Base-by-base conservation (phyloP, 2,797 vertebrate species). In the Carcharodon carcharias region DNA sequence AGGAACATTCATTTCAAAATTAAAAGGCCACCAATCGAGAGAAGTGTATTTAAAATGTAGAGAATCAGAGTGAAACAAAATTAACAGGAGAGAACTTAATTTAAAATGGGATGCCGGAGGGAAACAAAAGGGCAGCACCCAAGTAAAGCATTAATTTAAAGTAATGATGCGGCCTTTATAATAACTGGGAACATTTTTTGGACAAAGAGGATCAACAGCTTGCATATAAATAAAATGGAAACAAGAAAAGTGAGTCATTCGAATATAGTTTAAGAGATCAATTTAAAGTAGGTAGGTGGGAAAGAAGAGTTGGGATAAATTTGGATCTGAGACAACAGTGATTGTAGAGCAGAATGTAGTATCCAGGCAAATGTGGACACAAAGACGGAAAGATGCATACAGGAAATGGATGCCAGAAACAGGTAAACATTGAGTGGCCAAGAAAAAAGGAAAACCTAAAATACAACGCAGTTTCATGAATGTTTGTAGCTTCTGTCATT, bases 101-200 rank as follows among this genome's bases (percentile, higher is more conserved):
- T 56, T 88, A 11, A 88, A 88, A 50, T 7, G 26, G 26, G 56
- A 54, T 8, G 26, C 50, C 85, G 2, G 23, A 50, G 8, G 85
- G 14, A 63, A 88, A 14, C 26, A 89, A 54, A 89, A 31, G 28
- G 58, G 40, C 0, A 58, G 54, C 26, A 58, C 26, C 26, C 16
- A 21, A 40, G 80, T 88, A 54, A 89, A 89, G 82, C 54, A 91
- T 63, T 61, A 92, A 92, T n/a, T 92, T 50, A 88, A 88, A 87
- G 23, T 28, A 88, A 28, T 88, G 85, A 31, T 88, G 40, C 45
- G 9, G 26, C 50, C 8, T 26, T 28, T 88, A 54, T 54, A 88
- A 54, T 28, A 54, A 28, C 26, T 50, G 82, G 45, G 82, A 45
- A 11, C 28, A 73, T 35, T 4, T 50, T 85, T 87, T 28, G 7